A percentile compares a stretch with the other conserved stretches of the same genome.
phyloP scores from a whole-genome alignment of 1,140 invertebrate species.

The Panagrolaimus sp. region DNA sequence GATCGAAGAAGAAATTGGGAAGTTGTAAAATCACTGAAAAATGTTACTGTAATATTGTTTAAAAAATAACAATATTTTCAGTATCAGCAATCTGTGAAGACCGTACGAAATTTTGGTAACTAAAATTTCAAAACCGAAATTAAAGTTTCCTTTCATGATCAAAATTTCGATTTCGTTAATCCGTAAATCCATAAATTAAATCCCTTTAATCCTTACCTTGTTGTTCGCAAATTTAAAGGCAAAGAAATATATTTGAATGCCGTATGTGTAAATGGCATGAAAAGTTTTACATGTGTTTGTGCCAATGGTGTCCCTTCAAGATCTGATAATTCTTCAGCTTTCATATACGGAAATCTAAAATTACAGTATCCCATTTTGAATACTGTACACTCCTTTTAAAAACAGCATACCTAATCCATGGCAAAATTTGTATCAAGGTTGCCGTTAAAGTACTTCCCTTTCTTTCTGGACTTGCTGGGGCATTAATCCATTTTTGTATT shows the following conservation, averaged over 20 bases:
- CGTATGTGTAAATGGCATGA: conserved; percentile 59
- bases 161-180: no score
- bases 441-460: conserved; percentile 52
- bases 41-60: not conserved
- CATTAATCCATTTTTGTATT: conserved; percentile 36
- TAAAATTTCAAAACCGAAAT: conserved; percentile 14
- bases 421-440: conserved; percentile 26
- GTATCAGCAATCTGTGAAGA: no score
- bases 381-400: not conserved
- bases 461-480: conserved; percentile 53
- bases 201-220: conserved; percentile 32
- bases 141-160: conserved; percentile 24
- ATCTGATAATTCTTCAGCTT: conserved; percentile 60
- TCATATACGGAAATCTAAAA: conserved; percentile 62
- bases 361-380: conserved; percentile 14
- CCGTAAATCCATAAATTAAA: no score
- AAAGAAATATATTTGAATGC: conserved; percentile 63
- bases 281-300: conserved; percentile 56
- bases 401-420: conserved; percentile 39
- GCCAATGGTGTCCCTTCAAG: conserved; percentile 57
- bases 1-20: conserved; percentile 61
- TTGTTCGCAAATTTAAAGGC: conserved; percentile 54
- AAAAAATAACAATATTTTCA: not conserved
- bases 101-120: not conserved
- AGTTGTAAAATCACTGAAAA: conserved; percentile 59